Evolutionary conservation across 2,888 invertebrate species (phyloP), one percentile per base, ranked within the genome.

Genomic region (Lasioglossum leucozonium): DNA sequence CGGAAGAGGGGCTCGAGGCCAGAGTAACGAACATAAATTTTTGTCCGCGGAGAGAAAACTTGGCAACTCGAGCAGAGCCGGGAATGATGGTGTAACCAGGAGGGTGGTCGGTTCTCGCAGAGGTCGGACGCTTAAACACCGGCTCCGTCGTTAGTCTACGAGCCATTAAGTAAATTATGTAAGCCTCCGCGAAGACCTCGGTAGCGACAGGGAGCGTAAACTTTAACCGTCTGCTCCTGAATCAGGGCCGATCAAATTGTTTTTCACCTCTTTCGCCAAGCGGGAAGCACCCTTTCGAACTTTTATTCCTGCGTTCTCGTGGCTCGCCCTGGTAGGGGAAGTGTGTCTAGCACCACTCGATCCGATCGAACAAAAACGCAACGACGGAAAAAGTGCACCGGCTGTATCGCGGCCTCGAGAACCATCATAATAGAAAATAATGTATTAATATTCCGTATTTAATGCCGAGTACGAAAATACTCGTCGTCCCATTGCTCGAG

Each of bases 151-250:
- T 90, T 90, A 90, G 87, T 87, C 87, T 84, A 90, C 87, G 89
- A 90, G 87, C 90, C 89, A 89, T 89, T 89, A 89, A 84, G 84
- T 88, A 88, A 89, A 89, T 89, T 89, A 89, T 88, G 87, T 79
- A 88, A 82, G 82, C 82, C 73, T 51, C 73, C 37, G 75, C 85
- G 77, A 87, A 87, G 76, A 85, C 74, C 82, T 87, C 72, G 74
- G 67, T 79, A 85, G 34, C 74, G 86, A 78, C 62, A 62, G 77
- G 77, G 85, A 86, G 84, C 79, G 83, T 87, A 89, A 90, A 89
- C 83, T 90, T 90, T 85, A 87, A 80, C 87, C 83, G 79, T 82
- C 82, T 51, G 77, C 67, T 76, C 69, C 44, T 86, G 81, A 88
- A 88, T 89, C 89, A 72, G 78, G 80, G 51, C 76, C 86, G 83